Base-by-base conservation (phyloP, 2,113 vertebrate species). In the Percopsis transmontana region DNA sequence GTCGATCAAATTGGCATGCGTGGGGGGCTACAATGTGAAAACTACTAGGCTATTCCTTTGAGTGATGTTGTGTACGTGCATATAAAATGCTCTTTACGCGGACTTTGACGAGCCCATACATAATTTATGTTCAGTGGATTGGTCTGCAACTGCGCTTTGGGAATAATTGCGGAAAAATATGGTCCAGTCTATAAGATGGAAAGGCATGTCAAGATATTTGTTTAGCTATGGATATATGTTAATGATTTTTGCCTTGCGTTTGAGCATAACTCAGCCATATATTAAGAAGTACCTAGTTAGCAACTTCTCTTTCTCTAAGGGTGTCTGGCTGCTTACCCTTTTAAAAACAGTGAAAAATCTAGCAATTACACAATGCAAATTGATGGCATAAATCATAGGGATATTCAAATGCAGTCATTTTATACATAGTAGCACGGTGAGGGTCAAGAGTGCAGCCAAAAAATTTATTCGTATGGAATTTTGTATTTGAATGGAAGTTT, bases 111-210 rank as follows among this genome's bases (percentile, higher is more conserved):
- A 65, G 55, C 9, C 40, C 58, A 68, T 90, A 55, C 68, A 88
- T 88, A 76, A 85, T 89, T 89, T 41, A 90, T 86, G 58, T 59
- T 67, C 40, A 79, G 56, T 61, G 72, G 83, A 85, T 84, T 77
- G 76, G 41, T 74, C 82, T 77, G 77, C 76, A 67, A 62, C 44
- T 41, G 52, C 40, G 52, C 51, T 75, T 72, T 68, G 59, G 54
- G 41, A 79, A 65, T 47, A 48, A 55, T 66, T 33, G 52, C 45
- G 57, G 45, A 55, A 69, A 66, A 52, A 63, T 2, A 13, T 56
- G 41, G 58, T 53, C 51, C 10, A 24, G 41, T 58, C 55, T 64
- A 69, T 75, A 55, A 77, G 59, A 80, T 56, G 52, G 27, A 72
- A 79, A 38, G 19, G 23, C 51, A 55, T 65, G 51, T 73, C 59